phyloP scores from a whole-genome alignment of 2,888 invertebrate species.

The Thymelicus acteon region DNA sequence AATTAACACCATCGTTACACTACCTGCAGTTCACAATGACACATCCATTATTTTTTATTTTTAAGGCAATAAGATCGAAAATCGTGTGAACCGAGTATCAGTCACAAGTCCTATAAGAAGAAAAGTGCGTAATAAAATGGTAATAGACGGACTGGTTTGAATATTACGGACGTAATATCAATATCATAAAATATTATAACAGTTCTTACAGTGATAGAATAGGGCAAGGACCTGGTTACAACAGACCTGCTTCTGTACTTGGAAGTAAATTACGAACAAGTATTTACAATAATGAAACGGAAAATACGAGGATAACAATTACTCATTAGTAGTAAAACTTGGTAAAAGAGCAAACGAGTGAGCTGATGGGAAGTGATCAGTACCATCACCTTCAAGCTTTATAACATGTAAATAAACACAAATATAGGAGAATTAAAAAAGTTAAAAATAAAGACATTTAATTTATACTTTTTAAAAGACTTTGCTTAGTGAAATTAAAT shows the following conservation, averaged over 20 bases:
- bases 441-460: too few species aligned
- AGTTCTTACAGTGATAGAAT: slow-evolving; percentile 16
- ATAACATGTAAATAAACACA: too few species aligned
- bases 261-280: slow-evolving; percentile 2
- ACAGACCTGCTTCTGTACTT: not conserved
- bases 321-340: too few species aligned
- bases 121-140: slow-evolving; percentile 75
- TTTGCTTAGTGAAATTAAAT: too few species aligned
- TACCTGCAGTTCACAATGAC: not conserved
- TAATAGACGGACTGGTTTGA: slow-evolving; percentile 52
- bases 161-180: slow-evolving; percentile 30
- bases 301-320: too few species aligned
- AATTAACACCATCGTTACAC: slow-evolving; percentile 16
- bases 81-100: not conserved
- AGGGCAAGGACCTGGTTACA: not conserved
- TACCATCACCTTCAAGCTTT: too few species aligned
- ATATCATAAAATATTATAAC: slow-evolving; percentile 33
- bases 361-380: too few species aligned
- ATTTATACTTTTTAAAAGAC: too few species aligned
- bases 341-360: too few species aligned
- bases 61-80: not conserved
- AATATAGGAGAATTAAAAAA: too few species aligned
- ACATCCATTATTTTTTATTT: not conserved
- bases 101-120: slow-evolving; percentile 43
- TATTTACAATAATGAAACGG: not conserved